Base-by-base conservation (phyloP, 2,888 invertebrate species). In the Tetanocera ferruginea region DNA sequence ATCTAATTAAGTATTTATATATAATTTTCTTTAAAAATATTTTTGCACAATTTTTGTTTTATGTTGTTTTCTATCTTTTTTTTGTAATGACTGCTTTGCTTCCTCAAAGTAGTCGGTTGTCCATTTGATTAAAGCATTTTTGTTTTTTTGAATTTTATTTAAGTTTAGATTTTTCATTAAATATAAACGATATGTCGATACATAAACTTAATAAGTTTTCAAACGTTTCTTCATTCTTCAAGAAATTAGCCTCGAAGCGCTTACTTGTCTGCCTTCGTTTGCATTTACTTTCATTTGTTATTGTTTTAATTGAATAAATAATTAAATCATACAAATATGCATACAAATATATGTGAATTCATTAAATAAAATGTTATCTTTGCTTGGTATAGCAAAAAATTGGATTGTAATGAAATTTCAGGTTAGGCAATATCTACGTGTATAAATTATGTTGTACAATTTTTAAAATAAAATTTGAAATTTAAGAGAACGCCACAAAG, bases 111-210 rank as follows among this genome's bases (percentile, higher is more conserved):
- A 28, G 14, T 14, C 23, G 57, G 14, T 14, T 9, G 57, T 23
- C 57, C 25, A 19, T 19, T 4, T 23, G 8, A 17, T 23, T 28
- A 60, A 60, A 23, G 11, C 64, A 17, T 62, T 62, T 62, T 11
- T n/a, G n/a, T 62, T 62, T 25, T n/a, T 31, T n/a, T 62, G 5
- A n/a, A 28, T 64, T 3, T 34, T 31, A 31, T 64, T 64, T 23
- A 51, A 52, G 51, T 69, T 25, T 69, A 52, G 17, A 23, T 17
- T 51, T 25, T 60, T 73, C n/a, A 60, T 73, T 73, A 62, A 49
- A 78, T 82, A 82, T 83, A 84, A 86, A 86, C 86, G 86, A 86
- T 86, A 86, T 86, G 86, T 86, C 82, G 85, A 86, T 85, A 86
- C 84, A 86, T 85, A 86, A 86, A 86, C 84, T 83, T 86, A 83